Evolutionary conservation across 2,113 vertebrate species (phyloP).

Genomic region (Willisornis vidua): DNA sequence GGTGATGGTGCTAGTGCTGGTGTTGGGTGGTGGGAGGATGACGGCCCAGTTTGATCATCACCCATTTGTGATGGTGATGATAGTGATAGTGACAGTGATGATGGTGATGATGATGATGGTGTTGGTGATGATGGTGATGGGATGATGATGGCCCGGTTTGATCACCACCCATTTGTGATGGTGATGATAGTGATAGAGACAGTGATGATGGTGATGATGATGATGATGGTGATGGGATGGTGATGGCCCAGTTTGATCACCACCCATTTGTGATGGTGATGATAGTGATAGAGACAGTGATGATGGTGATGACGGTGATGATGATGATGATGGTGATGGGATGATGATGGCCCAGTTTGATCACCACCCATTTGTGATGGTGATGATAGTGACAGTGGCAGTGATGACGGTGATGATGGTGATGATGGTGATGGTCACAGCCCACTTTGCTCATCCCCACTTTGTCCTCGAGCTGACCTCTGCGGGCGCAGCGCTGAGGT

Average conservation of each 20-base stretch:
- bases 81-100: background rate
- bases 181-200: no score
- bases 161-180: background rate
- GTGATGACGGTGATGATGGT: no score
- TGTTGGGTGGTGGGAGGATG: background rate
- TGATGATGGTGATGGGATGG: no score
- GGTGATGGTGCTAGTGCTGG: accelerated
- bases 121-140: accelerated
- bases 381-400: no score
- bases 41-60: background rate
- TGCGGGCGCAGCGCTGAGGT: background rate
- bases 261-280: no score
- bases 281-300: no score
- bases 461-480: conserved; percentile 61
- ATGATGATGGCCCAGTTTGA: background rate
- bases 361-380: no score
- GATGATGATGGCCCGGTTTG: background rate
- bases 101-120: background rate
- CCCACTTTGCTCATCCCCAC: background rate
- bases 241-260: no score
- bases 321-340: no score
- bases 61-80: background rate
- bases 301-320: no score
- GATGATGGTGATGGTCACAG: background rate
- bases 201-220: no score